Percentiles rank a stretch among this genome's conserved stretches.
Evolutionary conservation across 2,797 vertebrate species (phyloP).

Genomic region (Rhadinocentrus ornatus): DNA sequence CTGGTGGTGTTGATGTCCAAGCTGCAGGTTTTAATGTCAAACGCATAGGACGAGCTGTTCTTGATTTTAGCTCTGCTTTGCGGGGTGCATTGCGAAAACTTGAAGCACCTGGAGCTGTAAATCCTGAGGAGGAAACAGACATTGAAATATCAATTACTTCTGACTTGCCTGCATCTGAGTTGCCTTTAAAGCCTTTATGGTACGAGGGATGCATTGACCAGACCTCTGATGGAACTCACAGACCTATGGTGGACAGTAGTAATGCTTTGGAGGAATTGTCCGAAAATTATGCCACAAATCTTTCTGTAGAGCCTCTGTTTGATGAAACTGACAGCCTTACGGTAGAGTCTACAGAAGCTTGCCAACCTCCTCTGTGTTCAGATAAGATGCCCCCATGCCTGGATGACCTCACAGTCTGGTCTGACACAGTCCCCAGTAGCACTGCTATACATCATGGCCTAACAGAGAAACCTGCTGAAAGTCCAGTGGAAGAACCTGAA

Average conservation of each 20-base stretch:
- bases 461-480: slow-evolving; percentile 26
- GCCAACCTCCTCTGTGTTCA: slow-evolving; percentile 26
- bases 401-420: slow-evolving; percentile 32
- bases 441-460: slow-evolving; percentile 38
- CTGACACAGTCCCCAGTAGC: slow-evolving; percentile 25
- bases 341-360: slow-evolving; percentile 39
- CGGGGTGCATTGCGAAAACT: slow-evolving; percentile 90
- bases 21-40: slow-evolving; percentile 88
- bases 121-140: slow-evolving; percentile 81
- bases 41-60: slow-evolving; percentile 88
- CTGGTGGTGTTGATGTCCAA: slow-evolving; percentile 78
- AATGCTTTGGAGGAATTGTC: slow-evolving; percentile 22
- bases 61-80: slow-evolving; percentile 89
- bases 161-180: slow-evolving; percentile 70
- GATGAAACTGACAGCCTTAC: slow-evolving; percentile 72
- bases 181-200: slow-evolving; percentile 56
- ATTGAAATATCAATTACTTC: slow-evolving; percentile 59
- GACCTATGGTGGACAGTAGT: slow-evolving; percentile 15
- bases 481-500: slow-evolving; percentile 1
- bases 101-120: slow-evolving; percentile 83
- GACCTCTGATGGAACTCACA: slow-evolving; percentile 20
- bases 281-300: slow-evolving; percentile 53
- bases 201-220: slow-evolving; percentile 40
- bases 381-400: slow-evolving; percentile 13
- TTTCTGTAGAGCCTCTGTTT: slow-evolving; percentile 75